Conservation (phyloP, 2,888 invertebrate species). For the Phrixothrix hirtus region DNA sequence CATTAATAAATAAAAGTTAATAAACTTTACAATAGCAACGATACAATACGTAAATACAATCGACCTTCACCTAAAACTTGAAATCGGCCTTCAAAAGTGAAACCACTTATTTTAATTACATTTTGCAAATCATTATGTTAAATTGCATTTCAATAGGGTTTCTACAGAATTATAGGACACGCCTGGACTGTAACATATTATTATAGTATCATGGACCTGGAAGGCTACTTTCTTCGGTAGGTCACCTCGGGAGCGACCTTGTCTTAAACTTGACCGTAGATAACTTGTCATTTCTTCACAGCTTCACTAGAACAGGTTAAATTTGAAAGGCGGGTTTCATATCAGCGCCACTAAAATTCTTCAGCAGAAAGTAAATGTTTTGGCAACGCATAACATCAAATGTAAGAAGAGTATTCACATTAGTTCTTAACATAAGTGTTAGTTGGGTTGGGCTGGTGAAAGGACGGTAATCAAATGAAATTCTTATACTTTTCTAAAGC, state of each 20-base stretch:
- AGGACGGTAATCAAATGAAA: conserved; percentile 51
- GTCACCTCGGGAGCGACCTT: not conserved
- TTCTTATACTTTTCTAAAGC: conserved; percentile 53
- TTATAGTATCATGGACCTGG: conserved; percentile 4
- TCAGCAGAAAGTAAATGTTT: conserved; percentile 26
- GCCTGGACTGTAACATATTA: conserved; percentile 4
- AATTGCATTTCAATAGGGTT: not conserved
- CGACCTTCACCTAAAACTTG: conserved; percentile 13
- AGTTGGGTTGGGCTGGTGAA: conserved; percentile 50
- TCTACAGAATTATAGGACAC: not conserved
- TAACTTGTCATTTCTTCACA: not conserved
- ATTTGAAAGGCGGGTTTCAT: not conserved
- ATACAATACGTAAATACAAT: conserved; percentile 5
- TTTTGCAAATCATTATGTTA: not conserved
- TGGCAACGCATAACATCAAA: conserved; percentile 14
- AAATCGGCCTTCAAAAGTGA: conserved; percentile 18
- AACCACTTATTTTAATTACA: conserved; percentile 2
- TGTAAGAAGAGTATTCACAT: not conserved
- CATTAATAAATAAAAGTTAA: too few relatives aligned
- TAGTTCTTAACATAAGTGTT: not conserved
- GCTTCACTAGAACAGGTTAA: not conserved
- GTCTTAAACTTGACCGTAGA: not conserved
- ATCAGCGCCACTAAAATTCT: conserved; percentile 7
- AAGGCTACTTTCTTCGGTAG: conserved; percentile 11
- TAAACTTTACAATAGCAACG: conserved; percentile 4